Evolutionary conservation across 2,797 vertebrate species (phyloP).

Genomic region (Bovichtus variegatus): DNA sequence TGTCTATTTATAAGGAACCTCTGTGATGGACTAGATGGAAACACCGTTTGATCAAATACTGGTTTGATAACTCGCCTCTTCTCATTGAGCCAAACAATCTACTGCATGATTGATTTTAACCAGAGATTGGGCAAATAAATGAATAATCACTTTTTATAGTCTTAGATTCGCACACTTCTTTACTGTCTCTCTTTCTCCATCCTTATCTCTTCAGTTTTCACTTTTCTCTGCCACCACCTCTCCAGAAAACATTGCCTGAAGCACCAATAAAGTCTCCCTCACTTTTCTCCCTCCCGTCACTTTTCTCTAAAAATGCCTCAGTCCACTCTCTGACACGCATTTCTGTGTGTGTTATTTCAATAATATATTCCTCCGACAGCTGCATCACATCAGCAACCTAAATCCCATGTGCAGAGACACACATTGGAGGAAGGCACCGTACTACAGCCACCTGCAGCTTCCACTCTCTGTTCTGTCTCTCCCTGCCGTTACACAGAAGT

Average conservation of each 20-base stretch:
- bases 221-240: neutral
- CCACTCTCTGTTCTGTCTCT: constrained; percentile 43
- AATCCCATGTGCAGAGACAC: constrained; percentile 13
- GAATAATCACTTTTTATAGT: constrained; percentile 15
- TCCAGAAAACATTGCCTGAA: neutral
- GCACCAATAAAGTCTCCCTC: neutral
- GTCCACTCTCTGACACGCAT: neutral
- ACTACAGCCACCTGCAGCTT: constrained; percentile 60
- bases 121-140: constrained; percentile 12
- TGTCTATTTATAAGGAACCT: neutral
- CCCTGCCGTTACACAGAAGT: constrained; percentile 53
- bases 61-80: neutral
- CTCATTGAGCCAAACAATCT: constrained; percentile 13
- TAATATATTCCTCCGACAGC: constrained; percentile 41
- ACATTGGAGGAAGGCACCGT: constrained; percentile 23
- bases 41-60: neutral
- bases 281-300: neutral
- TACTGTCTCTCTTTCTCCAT: neutral
- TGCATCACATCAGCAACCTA: constrained; percentile 27
- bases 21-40: neutral
- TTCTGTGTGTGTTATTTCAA: constrained; percentile 19
- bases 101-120: constrained; percentile 23
- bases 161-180: neutral
- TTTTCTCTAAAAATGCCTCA: constrained; percentile 4
- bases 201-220: neutral